Percentiles rank a stretch among this genome's conserved stretches.
Evolutionary conservation across 2,113 vertebrate species (phyloP).

Genomic region (Rhea pennata): DNA sequence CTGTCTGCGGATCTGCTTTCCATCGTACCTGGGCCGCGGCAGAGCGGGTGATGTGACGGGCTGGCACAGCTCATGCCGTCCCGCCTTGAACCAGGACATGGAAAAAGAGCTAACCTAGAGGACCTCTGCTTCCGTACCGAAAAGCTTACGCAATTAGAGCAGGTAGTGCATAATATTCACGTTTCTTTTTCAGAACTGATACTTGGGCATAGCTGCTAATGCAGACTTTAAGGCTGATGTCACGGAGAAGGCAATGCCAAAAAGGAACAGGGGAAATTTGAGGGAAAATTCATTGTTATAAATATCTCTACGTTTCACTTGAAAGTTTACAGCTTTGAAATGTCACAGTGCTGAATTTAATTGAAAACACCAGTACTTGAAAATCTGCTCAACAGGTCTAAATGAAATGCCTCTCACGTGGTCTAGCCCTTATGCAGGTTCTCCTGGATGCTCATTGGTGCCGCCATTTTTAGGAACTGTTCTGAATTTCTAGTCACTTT

Average conservation of each 20-base stretch:
- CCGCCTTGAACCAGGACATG: background rate
- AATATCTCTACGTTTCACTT: background rate
- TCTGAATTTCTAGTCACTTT: background rate
- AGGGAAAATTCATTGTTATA: background rate
- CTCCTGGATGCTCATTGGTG: background rate
- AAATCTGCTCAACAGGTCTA: background rate
- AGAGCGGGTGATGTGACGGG: too few species aligned
- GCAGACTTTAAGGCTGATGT: background rate
- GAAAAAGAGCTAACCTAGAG: background rate
- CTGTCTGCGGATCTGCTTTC: background rate
- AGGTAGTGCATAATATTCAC: too few species aligned
- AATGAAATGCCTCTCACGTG: background rate
- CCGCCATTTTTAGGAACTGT: background rate
- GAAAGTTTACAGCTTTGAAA: background rate
- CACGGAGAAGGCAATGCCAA: background rate
- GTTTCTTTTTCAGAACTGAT: background rate
- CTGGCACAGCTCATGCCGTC: background rate
- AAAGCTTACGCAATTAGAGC: too few species aligned
- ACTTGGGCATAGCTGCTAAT: background rate
- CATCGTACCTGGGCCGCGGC: background rate
- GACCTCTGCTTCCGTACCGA: background rate
- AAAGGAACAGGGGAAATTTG: background rate
- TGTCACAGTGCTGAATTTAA: background rate
- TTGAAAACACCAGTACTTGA: background rate
- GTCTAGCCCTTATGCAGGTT: rapidly evolving